Conservation (phyloP, 2,888 invertebrate species). For the Lordiphosa andalusiaca region DNA sequence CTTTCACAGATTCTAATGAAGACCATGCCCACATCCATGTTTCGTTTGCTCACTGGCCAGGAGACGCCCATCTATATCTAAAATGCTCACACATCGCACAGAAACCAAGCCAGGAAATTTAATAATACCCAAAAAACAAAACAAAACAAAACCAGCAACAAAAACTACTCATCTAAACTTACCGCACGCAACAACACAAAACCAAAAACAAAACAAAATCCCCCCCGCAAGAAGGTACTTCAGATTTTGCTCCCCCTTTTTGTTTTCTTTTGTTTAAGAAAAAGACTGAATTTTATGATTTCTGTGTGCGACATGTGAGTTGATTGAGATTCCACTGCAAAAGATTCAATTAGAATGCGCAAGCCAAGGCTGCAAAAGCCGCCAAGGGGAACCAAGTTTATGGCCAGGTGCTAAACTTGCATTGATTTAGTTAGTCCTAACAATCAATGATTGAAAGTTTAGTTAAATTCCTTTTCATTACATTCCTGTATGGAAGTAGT, state of each 20-base stretch:
- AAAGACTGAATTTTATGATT: slow-evolving; percentile 62
- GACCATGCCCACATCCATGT: slow-evolving; percentile 99
- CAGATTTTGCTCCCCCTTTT: slow-evolving; percentile 13
- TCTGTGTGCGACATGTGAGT: slow-evolving; percentile 17
- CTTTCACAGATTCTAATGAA: slow-evolving; percentile 96
- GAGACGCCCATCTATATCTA: slow-evolving; percentile 99
- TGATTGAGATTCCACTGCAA: no score
- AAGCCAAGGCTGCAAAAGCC: no score
- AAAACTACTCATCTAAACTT: slow-evolving; percentile 8
- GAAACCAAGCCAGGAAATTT: slow-evolving; percentile 5
- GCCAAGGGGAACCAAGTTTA: no score
- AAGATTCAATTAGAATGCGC: no score
- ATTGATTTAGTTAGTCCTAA: no score
- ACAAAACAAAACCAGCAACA: background rate
- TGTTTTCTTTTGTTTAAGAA: slow-evolving; percentile 45
- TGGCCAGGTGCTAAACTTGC: no score
- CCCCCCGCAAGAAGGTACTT: slow-evolving; percentile 11
- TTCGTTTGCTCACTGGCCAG: slow-evolving; percentile 98
- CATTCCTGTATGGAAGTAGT: no score
- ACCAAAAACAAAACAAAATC: slow-evolving; percentile 12
- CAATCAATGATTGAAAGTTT: no score
- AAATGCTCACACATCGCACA: slow-evolving; percentile 49
- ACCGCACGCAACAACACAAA: slow-evolving; percentile 7
- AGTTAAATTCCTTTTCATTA: no score
- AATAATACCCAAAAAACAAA: background rate